Conservation (phyloP, 1,140 invertebrate species). For the Tetragnatha versicolor region DNA sequence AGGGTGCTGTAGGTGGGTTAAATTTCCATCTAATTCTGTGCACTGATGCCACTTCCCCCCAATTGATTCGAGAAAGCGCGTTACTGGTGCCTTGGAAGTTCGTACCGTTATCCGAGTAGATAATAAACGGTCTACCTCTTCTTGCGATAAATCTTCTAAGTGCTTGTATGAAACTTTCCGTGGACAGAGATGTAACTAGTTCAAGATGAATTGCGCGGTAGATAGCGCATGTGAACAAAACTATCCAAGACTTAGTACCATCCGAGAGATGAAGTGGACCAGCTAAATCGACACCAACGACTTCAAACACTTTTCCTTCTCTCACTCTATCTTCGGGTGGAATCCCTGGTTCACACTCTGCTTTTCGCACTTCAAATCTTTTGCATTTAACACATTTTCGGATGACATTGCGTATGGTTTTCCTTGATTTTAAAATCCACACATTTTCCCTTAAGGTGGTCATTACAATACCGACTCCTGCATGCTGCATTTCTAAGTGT, state of each 20-base stretch:
- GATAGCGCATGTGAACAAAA: constrained; percentile 50
- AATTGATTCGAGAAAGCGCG: constrained; percentile 58
- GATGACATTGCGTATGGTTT: constrained; percentile 19
- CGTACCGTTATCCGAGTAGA: constrained; percentile 64
- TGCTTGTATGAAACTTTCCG: constrained; percentile 36
- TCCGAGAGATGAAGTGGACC: constrained; percentile 60
- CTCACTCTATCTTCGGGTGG: constrained; percentile 59
- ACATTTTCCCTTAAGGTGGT: constrained; percentile 14
- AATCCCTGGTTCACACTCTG: background rate
- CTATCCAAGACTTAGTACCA: background rate
- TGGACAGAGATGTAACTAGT: constrained; percentile 52
- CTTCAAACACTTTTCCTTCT: constrained; percentile 59
- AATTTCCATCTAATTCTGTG: constrained; percentile 63
- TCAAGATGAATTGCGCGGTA: constrained; percentile 65
- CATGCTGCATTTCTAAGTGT: constrained; percentile 5
- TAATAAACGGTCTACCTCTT: constrained; percentile 11
- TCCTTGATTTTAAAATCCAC: constrained; percentile 34
- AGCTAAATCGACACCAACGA: constrained; percentile 61
- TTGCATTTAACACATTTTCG: constrained; percentile 9
- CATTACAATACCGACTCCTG: background rate
- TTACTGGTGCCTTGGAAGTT: constrained; percentile 61
- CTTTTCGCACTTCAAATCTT: background rate
- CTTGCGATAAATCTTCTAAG: constrained; percentile 13
- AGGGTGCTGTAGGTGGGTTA: constrained; percentile 62
- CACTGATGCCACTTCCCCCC: constrained; percentile 55